Percentiles rank a stretch among this genome's conserved stretches.
Conservation (phyloP, 2,888 invertebrate species). For the Octodonta nipae region DNA sequence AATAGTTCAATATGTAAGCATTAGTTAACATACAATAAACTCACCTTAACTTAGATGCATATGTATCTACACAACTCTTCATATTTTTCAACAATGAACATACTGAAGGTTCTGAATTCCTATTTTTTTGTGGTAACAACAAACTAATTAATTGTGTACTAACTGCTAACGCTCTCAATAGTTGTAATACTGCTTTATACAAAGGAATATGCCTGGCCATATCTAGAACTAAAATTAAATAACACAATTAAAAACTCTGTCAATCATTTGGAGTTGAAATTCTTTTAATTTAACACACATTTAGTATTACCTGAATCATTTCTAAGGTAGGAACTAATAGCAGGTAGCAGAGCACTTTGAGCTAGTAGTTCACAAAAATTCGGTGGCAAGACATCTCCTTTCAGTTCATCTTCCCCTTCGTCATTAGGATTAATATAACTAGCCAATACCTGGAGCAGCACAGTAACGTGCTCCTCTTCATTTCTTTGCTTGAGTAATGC, state of each 20-base stretch:
- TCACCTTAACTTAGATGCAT: conserved; percentile 71
- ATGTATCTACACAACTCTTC: conserved; percentile 84
- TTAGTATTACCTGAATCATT: conserved; percentile 84
- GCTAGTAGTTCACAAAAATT: conserved; percentile 65
- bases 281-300: too few relatives aligned
- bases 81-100: conserved; percentile 70
- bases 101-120: conserved; percentile 45
- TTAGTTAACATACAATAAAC: conserved; percentile 17
- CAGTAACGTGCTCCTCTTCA: conserved; percentile 89
- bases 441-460: conserved; percentile 55
- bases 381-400: conserved; percentile 43
- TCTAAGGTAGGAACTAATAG: conserved; percentile 76
- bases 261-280: too few relatives aligned
- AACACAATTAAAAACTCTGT: conserved; percentile 44
- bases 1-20: conserved; percentile 29
- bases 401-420: conserved; percentile 34
- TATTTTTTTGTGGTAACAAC: conserved; percentile 43
- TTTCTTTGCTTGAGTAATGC: conserved; percentile 77
- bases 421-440: conserved; percentile 75
- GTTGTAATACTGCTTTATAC: conserved; percentile 71
- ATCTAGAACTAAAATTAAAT: conserved; percentile 70
- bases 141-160: conserved; percentile 46
- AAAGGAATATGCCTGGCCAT: conserved; percentile 94
- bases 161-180: conserved; percentile 62
- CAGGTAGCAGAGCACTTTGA: conserved; percentile 74